A percentile compares a stretch with the other conserved stretches of the same genome.
Evolutionary conservation across 2,797 vertebrate species (phyloP).

Genomic region (Cryptoblepharus egeriae): DNA sequence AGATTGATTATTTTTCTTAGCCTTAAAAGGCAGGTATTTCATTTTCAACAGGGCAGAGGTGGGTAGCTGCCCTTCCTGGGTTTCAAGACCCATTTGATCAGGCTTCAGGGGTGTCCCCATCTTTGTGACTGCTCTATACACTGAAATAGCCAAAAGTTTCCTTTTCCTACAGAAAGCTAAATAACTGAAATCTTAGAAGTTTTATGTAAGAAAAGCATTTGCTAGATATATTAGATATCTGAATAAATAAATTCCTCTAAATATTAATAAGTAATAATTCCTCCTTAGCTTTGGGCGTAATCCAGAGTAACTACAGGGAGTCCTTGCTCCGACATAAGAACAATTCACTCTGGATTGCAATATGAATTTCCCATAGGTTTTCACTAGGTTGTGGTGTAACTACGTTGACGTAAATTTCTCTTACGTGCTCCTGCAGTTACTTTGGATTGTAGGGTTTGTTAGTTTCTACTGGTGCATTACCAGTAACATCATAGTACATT

Average conservation of each 20-base stretch:
- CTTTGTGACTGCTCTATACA: neutral
- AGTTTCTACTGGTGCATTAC: neutral
- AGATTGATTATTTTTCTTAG: conserved; percentile 1
- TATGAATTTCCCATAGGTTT: too few relatives aligned
- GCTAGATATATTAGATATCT: neutral
- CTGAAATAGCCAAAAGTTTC: neutral
- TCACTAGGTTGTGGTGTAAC: too few relatives aligned
- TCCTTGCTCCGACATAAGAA: too few relatives aligned
- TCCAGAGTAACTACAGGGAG: too few relatives aligned
- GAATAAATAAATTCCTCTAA: neutral
- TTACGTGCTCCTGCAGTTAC: too few relatives aligned
- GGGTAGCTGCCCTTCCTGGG: neutral
- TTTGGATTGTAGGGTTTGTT: too few relatives aligned
- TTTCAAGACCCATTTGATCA: neutral
- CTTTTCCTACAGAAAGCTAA: neutral
- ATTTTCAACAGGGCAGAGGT: neutral
- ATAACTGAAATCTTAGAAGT: neutral
- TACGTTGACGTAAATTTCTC: too few relatives aligned
- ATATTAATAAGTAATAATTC: neutral
- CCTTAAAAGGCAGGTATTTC: neutral
- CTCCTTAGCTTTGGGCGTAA: neutral
- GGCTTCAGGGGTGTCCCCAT: neutral
- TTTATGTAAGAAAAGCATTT: neutral
- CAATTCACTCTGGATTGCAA: too few relatives aligned
- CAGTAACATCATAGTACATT: neutral